These are phyloP conservation scores for Caligus rogercresseyi DNA, from an alignment of 1,140 invertebrate genomes.

Conservation along the genomic window DNA sequence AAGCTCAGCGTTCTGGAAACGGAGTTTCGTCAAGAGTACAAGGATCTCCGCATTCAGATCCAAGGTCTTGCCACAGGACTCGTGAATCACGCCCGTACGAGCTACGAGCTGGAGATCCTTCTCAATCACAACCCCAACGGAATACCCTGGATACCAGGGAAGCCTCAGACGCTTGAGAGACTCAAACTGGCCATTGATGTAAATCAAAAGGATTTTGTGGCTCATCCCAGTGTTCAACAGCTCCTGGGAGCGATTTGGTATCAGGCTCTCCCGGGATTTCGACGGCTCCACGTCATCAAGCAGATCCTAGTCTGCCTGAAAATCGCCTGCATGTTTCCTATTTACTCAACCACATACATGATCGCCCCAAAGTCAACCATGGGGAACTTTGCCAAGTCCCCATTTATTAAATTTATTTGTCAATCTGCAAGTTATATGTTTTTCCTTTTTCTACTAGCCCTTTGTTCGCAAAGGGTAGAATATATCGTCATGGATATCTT, in stretches of 20 bases:
- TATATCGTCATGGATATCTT: conserved; percentile 50
- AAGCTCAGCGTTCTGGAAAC: conserved; percentile 57
- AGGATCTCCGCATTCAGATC: conserved; percentile 59
- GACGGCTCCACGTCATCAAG: conserved; percentile 47
- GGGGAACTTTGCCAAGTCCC: conserved; percentile 61
- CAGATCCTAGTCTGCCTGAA: conserved; percentile 45
- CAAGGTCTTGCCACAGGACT: conserved; percentile 80
- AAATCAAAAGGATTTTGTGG: conserved; percentile 87
- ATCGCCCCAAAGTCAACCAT: conserved; percentile 51
- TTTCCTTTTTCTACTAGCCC: conserved; percentile 62
- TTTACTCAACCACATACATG: conserved; percentile 65
- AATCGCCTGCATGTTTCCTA: conserved; percentile 58
- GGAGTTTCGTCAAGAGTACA: conserved; percentile 57
- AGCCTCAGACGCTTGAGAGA: conserved; percentile 54
- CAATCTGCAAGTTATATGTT: conserved; percentile 79
- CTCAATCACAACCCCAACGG: conserved; percentile 61
- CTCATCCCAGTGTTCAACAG: conserved; percentile 82
- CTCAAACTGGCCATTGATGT: conserved; percentile 73
- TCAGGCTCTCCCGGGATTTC: conserved; percentile 68
- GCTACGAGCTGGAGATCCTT: conserved; percentile 74
- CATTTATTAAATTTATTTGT: conserved; percentile 85
- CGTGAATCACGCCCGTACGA: conserved; percentile 67
- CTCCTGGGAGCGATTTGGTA: conserved; percentile 80
- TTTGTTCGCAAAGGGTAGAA: conserved; percentile 68
- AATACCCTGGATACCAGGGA: conserved; percentile 43